Percentiles rank a stretch among this genome's conserved stretches.
Evolutionary conservation across 2,888 invertebrate species (phyloP).

Genomic region (Antheraea assamensis): DNA sequence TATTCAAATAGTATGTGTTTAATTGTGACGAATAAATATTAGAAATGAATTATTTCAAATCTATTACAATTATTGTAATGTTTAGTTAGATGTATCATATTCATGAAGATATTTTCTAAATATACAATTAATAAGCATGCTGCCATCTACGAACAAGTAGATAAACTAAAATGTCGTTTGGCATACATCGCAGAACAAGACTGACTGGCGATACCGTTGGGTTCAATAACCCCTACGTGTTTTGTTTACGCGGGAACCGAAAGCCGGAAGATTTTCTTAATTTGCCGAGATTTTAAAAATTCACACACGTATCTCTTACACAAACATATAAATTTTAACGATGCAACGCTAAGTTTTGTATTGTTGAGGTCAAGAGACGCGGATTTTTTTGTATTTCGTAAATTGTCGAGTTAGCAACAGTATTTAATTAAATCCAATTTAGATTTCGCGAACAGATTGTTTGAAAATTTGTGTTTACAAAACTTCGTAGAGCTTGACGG

Average conservation of each 20-base stretch:
- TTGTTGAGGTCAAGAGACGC: conserved; percentile 43
- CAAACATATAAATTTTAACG: conserved; percentile 39
- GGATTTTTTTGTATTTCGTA: conserved; percentile 27
- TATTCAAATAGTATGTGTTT: no score
- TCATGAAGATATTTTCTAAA: neutral
- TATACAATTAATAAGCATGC: neutral
- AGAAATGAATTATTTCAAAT: no score
- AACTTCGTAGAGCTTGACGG: conserved; percentile 1
- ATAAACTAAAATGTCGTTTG: conserved; percentile 65
- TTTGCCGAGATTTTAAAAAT: conserved; percentile 48
- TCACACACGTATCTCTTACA: conserved; percentile 47
- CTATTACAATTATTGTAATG: no score
- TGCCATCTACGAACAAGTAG: conserved; percentile 56
- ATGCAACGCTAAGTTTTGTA: conserved; percentile 38
- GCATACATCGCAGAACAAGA: conserved; percentile 55
- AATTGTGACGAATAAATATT: no score
- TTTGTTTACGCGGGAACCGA: conserved; percentile 73
- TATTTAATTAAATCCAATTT: neutral
- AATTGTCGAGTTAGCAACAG: conserved; percentile 18
- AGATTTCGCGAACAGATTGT: neutral
- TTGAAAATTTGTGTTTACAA: neutral
- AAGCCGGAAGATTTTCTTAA: conserved; percentile 46
- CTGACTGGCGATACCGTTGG: conserved; percentile 73
- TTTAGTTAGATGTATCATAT: neutral
- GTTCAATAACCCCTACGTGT: conserved; percentile 64